These are phyloP conservation scores for Rhadinocentrus ornatus DNA, from an alignment of 2,797 vertebrate species.

Conservation along the genomic window DNA sequence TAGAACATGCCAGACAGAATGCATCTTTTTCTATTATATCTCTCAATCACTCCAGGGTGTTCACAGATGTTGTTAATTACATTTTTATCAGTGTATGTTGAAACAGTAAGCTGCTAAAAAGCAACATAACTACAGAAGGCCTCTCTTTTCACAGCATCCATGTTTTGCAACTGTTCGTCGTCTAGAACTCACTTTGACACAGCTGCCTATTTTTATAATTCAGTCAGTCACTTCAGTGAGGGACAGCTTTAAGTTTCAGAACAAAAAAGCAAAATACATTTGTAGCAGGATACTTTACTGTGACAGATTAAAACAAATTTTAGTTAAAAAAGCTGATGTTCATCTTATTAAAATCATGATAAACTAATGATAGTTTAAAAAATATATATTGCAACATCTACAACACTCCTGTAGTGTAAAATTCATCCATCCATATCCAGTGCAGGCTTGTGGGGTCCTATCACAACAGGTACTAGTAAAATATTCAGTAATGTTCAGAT, in stretches of 20 bases:
- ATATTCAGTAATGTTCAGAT: too few species aligned
- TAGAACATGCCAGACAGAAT: slow-evolving; percentile 10
- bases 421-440: too few species aligned
- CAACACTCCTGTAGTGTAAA: too few species aligned
- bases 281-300: background rate
- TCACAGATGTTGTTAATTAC: slow-evolving; percentile 37
- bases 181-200: slow-evolving; percentile 7
- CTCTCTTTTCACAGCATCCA: background rate
- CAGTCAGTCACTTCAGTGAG: slow-evolving; percentile 4
- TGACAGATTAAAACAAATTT: too few species aligned
- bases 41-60: slow-evolving; percentile 8
- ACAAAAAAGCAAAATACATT: too few species aligned
- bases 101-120: slow-evolving; percentile 8
- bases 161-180: slow-evolving; percentile 15
- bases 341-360: too few species aligned
- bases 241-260: background rate
- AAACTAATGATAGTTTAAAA: too few species aligned
- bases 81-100: slow-evolving; percentile 31
- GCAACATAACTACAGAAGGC: background rate
- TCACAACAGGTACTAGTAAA: too few species aligned
- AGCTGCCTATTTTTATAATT: slow-evolving; percentile 1
- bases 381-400: too few species aligned
- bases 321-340: too few species aligned
- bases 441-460: too few species aligned
- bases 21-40: slow-evolving; percentile 34